Conservation (phyloP, 2,113 vertebrate species). For the Hydropotes inermis region DNA sequence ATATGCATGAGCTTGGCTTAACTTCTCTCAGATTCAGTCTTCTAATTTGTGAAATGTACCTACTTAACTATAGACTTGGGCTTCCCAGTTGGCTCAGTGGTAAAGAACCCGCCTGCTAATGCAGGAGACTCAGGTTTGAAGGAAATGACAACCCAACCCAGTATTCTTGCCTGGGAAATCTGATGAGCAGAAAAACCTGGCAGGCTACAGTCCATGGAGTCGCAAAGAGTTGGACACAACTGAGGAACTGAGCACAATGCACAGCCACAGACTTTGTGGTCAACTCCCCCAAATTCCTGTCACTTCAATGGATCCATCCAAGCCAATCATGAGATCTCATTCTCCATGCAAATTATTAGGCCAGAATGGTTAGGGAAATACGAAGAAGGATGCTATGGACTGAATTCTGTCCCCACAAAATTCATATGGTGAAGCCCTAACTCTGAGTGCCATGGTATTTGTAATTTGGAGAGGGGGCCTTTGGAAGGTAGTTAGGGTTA, state of each 20-base stretch:
- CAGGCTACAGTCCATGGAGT: background rate
- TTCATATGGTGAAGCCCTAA: background rate
- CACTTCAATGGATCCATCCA: background rate
- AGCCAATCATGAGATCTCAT: background rate
- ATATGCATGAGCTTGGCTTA: background rate
- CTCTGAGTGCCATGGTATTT: background rate
- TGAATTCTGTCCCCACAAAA: background rate
- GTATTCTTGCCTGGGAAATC: background rate
- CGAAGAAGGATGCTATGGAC: background rate
- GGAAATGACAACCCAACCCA: background rate
- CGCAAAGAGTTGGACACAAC: background rate
- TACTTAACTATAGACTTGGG: background rate
- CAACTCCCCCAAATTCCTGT: background rate
- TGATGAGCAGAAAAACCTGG: background rate
- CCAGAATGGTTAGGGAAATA: background rate
- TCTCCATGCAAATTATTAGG: background rate
- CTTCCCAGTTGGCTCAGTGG: background rate
- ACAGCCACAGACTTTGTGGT: background rate
- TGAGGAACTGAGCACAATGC: background rate
- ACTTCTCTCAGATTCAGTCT: background rate
- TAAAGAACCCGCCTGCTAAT: background rate
- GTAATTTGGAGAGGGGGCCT: background rate
- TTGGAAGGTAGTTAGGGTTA: background rate
- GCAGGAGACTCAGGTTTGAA: background rate
- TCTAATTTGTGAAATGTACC: background rate